Evolutionary conservation across 2,888 invertebrate species (phyloP).

Genomic region (Iphiclides podalirius): DNA sequence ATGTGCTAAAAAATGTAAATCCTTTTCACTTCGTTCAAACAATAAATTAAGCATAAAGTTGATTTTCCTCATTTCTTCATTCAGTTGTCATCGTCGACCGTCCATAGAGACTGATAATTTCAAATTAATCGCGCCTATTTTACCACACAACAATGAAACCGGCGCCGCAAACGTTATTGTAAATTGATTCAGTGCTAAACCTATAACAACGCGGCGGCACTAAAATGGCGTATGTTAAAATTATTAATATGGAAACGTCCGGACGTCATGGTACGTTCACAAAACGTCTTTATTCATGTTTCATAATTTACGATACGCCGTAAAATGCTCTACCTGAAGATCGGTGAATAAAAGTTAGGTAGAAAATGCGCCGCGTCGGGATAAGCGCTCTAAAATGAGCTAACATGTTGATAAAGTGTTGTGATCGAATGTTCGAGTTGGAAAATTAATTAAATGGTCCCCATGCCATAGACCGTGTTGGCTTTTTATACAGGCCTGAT

Average conservation of each 20-base stretch:
- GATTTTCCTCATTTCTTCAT: too few relatives aligned
- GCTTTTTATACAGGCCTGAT: too few relatives aligned
- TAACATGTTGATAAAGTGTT: conserved; percentile 37
- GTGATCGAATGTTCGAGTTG: conserved; percentile 15
- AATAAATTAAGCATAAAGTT: too few relatives aligned
- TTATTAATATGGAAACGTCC: conserved; percentile 71
- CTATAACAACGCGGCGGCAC: conserved; percentile 50
- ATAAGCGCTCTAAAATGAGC: conserved; percentile 52
- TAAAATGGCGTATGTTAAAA: conserved; percentile 61
- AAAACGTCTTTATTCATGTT: conserved; percentile 71
- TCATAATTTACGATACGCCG: conserved; percentile 62
- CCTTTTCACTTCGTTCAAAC: too few relatives aligned
- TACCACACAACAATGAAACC: conserved; percentile 15
- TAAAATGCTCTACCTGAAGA: conserved; percentile 69
- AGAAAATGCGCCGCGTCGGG: conserved; percentile 41
- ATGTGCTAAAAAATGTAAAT: too few relatives aligned
- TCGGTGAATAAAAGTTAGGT: conserved; percentile 67
- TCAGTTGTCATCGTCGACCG: background rate
- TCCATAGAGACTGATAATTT: conserved; percentile 9
- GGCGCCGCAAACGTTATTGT: conserved; percentile 26
- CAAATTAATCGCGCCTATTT: conserved; percentile 16
- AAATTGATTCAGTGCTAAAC: conserved; percentile 65
- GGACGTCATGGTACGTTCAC: conserved; percentile 51
- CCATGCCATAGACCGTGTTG: too few relatives aligned
- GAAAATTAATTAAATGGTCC: too few relatives aligned